Base-by-base conservation (phyloP, 2,113 vertebrate genomes). In the Phrynosoma platyrhinos region DNA sequence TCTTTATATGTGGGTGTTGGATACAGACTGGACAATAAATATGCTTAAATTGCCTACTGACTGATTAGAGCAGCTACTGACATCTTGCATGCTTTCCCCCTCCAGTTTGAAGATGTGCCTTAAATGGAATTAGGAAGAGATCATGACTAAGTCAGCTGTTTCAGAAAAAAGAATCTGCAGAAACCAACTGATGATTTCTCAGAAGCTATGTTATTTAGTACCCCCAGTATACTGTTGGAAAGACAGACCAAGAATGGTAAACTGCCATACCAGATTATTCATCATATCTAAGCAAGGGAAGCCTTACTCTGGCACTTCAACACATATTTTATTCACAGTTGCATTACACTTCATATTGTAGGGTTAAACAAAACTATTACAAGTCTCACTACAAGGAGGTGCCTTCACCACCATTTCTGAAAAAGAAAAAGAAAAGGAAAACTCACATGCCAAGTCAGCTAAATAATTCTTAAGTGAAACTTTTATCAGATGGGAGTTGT, bases 71-170 rank as follows among this genome's bases (percentile, higher is more conserved):
- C 1, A 0, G 4, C 77, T 40, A 82, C 2, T 0, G 12, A 82
- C 86, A 76, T 55, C 36, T 91, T 64, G 74, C 47, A 36, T 13
- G 30, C 30, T 13, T 78, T 87, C 69, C 32, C 30, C n/a, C 27
- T 66, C 2, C 78, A 87, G 68, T 88, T 91, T 20, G n/a, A 85
- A 76, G 25, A 0, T 62, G 2, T 42, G 77, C 79, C 79, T 87
- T 85, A 86, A 87, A 92, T 86, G 81, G 66, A n/a, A 83, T 66
- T 88, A 88, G 78, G 55, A 83, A 88, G 88, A 91, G 52, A 90
- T 55, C 64, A 88, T 1, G 89, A 76, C 13, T 90, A 77, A 32
- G 69, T 82, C 52, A 83, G 20, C 30, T 85, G 82, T 77, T 86
- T 90, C 0, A 80, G 85, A 47, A 23, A 32, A 23, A 25, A 23